Percentiles rank a stretch among this genome's conserved stretches.
Conservation (phyloP, 2,797 vertebrate genomes). For the Aeoliscus strigatus region DNA sequence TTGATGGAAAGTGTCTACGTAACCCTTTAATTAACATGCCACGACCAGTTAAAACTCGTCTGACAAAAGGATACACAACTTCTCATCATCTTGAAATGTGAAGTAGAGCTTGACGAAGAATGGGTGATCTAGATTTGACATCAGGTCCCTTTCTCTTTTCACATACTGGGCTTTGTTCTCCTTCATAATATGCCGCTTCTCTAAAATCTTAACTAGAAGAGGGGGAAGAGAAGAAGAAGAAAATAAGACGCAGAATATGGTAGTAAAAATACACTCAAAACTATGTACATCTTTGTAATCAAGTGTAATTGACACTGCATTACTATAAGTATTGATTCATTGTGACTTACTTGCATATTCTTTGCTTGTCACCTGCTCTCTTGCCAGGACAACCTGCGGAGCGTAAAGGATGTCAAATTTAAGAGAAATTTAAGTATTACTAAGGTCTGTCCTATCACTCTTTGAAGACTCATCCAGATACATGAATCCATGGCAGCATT, state of each 20-base stretch:
- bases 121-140: constrained; percentile 95
- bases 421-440: constrained; percentile 7
- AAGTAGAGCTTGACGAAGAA: constrained; percentile 99
- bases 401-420: constrained; percentile 15
- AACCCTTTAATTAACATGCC: neutral
- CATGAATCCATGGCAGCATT: constrained; percentile 60
- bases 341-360: constrained; percentile 95
- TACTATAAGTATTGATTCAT: neutral
- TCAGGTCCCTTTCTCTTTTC: constrained; percentile 94
- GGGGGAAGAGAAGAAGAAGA: constrained; percentile 37
- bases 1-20: too few relatives aligned
- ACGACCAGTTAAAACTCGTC: constrained; percentile 6
- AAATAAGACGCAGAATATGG: constrained; percentile 17
- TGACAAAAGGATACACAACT: constrained; percentile 93
- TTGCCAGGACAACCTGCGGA: constrained; percentile 92
- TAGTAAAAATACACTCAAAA: neutral
- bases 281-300: neutral
- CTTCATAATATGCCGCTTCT: constrained; percentile 99
- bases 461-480: constrained; percentile 50
- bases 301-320: neutral
- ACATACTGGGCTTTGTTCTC: constrained; percentile 98
- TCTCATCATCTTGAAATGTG: constrained; percentile 99
- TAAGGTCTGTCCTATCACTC: constrained; percentile 25
- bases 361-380: constrained; percentile 88
- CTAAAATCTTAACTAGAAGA: constrained; percentile 95